Conservation (phyloP, 2,888 invertebrate genomes). For the Marasmarcha lunaedactyla region DNA sequence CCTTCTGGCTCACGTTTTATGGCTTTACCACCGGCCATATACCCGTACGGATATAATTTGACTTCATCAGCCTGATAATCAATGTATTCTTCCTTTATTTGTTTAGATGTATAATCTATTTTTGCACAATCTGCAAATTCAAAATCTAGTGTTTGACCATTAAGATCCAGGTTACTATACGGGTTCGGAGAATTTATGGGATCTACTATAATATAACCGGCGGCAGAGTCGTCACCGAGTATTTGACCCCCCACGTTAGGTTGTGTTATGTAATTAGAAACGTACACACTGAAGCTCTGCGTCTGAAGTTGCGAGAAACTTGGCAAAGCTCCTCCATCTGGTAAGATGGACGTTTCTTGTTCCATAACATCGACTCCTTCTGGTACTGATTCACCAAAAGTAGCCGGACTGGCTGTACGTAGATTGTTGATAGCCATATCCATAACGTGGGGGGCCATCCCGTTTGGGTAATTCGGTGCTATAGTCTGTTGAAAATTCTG, state of each 20-base stretch:
- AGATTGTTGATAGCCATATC: constrained; percentile 78
- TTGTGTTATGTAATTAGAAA: constrained; percentile 69
- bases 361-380: constrained; percentile 61
- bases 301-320: constrained; percentile 76
- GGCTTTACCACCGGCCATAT: constrained; percentile 49
- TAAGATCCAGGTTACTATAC: constrained; percentile 40
- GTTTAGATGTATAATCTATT: constrained; percentile 39
- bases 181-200: constrained; percentile 46
- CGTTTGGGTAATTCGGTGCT: constrained; percentile 84
- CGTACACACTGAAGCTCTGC: constrained; percentile 67
- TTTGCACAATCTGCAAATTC: constrained; percentile 45
- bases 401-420: constrained; percentile 81
- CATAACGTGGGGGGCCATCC: constrained; percentile 88
- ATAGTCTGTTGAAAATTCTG: constrained; percentile 72
- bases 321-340: constrained; percentile 66
- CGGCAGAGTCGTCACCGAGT: constrained; percentile 63
- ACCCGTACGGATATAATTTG: constrained; percentile 47
- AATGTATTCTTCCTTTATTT: constrained; percentile 42
- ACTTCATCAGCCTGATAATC: constrained; percentile 42
- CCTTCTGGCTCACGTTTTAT: constrained; percentile 46
- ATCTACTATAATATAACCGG: constrained; percentile 57
- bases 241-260: constrained; percentile 86
- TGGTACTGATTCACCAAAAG: constrained; percentile 80
- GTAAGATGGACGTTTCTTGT: constrained; percentile 50
- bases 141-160: constrained; percentile 42